Evolutionary conservation across 2,888 invertebrate genomes (phyloP), one percentile per base, ranked within the genome.

Genomic region (Spodoptera littoralis): DNA sequence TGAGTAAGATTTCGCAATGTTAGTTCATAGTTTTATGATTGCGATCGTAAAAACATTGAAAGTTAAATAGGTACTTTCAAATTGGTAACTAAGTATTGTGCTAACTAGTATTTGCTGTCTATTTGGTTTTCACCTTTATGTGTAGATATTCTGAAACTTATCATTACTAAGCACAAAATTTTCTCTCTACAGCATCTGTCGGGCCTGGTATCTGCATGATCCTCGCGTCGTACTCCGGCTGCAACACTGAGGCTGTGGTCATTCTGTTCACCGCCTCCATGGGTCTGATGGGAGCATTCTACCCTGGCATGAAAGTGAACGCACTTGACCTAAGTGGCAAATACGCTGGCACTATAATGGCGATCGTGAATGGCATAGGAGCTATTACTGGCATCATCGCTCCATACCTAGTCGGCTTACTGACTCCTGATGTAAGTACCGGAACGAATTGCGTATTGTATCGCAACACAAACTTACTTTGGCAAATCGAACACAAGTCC

Each of bases 321-420:
- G 96, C 96, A 0, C 88, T 96, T 60, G 96, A 96, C 85, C 91
- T 96, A 74, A 96, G 96, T 87, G 95, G 96, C 54, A 96, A 96
- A 86, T 96, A 95, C 83, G 96, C 96, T 0, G 96, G 96, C 3
- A 96, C 96, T 0, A 90, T 96, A 65, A 96, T 96, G 96, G 96
- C 96, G 4, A 95, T 96, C 36, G 96, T 96, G 9, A 96, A 96
- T 79, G 97, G 97, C 0, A 96, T 97, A 50, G 97, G 96, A 13
- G 96, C 97, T 0, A 93, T 97, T 18, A 96, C 96, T 0, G 97
- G 97, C 45, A 96, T 97, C 76, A 91, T 97, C 27, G 96, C 96
- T 0, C 97, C 97, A 0, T 96, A 95, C 78, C 92, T 97, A 49
- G 96, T 97, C 43, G 96, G 96, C 12, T 88, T 96, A 44, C 87